Conservation (phyloP, 2,113 vertebrate species). For the Gnathonemus longibarbis region DNA sequence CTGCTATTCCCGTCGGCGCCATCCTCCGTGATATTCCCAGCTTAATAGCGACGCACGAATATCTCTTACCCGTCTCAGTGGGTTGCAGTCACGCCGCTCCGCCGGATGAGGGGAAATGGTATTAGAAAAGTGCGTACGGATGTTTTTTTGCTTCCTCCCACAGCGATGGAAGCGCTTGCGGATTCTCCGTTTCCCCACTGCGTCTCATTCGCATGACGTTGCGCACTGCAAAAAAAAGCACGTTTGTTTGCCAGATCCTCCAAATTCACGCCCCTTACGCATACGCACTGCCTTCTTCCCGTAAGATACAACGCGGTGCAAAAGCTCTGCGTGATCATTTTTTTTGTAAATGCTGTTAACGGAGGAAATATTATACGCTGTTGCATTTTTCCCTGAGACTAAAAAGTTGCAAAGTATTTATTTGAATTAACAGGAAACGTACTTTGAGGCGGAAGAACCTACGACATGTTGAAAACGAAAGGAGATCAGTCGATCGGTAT, state of each 20-base stretch:
- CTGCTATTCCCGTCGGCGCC: slow-evolving; percentile 15
- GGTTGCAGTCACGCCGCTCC: slow-evolving; percentile 12
- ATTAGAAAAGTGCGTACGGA: slow-evolving; percentile 31
- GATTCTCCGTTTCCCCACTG: slow-evolving; percentile 33
- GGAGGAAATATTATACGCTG: not conserved
- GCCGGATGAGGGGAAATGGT: slow-evolving; percentile 11
- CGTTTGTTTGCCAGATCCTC: slow-evolving; percentile 34
- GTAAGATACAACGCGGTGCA: not conserved
- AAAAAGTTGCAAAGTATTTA: not conserved
- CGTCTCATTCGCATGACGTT: slow-evolving; percentile 46
- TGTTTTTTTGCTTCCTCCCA: slow-evolving; percentile 55
- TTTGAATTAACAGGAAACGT: not conserved
- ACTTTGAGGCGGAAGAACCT: not conserved
- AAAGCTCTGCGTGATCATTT: not conserved
- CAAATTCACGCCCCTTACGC: slow-evolving; percentile 33
- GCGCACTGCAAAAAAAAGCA: slow-evolving; percentile 31
- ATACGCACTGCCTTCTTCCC: slow-evolving; percentile 11
- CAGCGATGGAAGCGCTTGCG: slow-evolving; percentile 36
- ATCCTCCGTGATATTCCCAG: not conserved
- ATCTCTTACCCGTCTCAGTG: slow-evolving; percentile 49
- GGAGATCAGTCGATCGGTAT: not conserved
- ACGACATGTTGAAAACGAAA: not conserved
- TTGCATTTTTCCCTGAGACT: no score
- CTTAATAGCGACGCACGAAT: slow-evolving; percentile 15
- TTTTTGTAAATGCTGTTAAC: not conserved